Conservation (phyloP, 2,888 invertebrate genomes). For the Blomia tropicalis region DNA sequence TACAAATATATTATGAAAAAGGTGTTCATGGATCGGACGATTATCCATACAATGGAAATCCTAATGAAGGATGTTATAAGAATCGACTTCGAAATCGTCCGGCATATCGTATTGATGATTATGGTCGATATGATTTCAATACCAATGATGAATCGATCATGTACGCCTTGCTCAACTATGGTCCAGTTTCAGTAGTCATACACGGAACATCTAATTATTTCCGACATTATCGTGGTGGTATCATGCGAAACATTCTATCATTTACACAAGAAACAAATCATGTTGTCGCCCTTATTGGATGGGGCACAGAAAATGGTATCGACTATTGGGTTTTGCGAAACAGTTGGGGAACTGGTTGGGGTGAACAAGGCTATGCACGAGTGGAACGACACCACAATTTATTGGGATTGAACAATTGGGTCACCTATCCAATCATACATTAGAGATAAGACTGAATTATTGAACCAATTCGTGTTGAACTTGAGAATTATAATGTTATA, state of each 20-base stretch:
- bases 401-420: background rate
- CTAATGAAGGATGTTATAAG: background rate
- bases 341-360: conserved; percentile 7
- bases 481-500: too few species aligned
- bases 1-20: background rate
- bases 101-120: background rate
- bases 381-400: conserved; percentile 8
- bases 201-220: background rate
- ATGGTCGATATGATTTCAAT: background rate
- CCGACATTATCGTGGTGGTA: background rate
- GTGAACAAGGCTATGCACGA: background rate
- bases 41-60: background rate
- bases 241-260: background rate
- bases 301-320: background rate
- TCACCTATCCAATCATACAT: background rate
- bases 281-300: background rate
- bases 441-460: background rate
- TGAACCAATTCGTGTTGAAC: too few species aligned
- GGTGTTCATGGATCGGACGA: background rate
- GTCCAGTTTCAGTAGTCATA: background rate
- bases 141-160: background rate
- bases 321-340: conserved; percentile 8
- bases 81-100: background rate
- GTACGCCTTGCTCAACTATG: background rate
- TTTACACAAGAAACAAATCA: background rate